Percentiles rank a stretch among this genome's conserved stretches.
phyloP scores from a whole-genome alignment of 2,113 vertebrate genomes.

The Sinocyclocheilus grahami region DNA sequence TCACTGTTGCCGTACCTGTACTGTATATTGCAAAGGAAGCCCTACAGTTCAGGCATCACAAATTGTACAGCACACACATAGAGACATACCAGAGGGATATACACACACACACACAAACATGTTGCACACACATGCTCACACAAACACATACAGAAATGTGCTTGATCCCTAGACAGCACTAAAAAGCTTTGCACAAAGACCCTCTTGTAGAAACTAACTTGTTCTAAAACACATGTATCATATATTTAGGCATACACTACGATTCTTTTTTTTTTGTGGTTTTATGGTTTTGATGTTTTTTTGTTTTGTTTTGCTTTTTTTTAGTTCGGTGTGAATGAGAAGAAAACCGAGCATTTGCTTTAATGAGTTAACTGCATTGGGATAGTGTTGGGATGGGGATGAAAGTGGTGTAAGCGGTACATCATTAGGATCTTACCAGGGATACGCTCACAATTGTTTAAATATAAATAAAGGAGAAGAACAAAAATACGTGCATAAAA shows the following conservation, averaged over 20 bases:
- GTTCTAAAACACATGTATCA: constrained; percentile 47
- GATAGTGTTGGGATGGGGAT: constrained; percentile 61
- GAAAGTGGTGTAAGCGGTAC: constrained; percentile 37
- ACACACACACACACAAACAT: constrained; percentile 41
- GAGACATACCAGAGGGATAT: constrained; percentile 20
- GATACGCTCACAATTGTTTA: constrained; percentile 71
- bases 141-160: constrained; percentile 18
- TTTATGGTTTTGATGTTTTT: constrained; percentile 64
- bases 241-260: constrained; percentile 70
- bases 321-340: constrained; percentile 73
- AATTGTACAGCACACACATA: constrained; percentile 30
- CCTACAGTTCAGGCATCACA: constrained; percentile 74
- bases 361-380: constrained; percentile 61
- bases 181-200: constrained; percentile 73
- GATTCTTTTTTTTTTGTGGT: constrained; percentile 60
- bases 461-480: constrained; percentile 68
- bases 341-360: constrained; percentile 66
- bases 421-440: constrained; percentile 63
- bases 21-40: constrained; percentile 83
- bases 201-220: constrained; percentile 65
- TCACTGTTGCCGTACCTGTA: constrained; percentile 71
- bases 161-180: constrained; percentile 43
- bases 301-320: constrained; percentile 45
- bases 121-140: constrained; percentile 50
- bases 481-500: constrained; percentile 70